phyloP scores from a whole-genome alignment of 2,797 vertebrate genomes.

The Galagoides demidoff region DNA sequence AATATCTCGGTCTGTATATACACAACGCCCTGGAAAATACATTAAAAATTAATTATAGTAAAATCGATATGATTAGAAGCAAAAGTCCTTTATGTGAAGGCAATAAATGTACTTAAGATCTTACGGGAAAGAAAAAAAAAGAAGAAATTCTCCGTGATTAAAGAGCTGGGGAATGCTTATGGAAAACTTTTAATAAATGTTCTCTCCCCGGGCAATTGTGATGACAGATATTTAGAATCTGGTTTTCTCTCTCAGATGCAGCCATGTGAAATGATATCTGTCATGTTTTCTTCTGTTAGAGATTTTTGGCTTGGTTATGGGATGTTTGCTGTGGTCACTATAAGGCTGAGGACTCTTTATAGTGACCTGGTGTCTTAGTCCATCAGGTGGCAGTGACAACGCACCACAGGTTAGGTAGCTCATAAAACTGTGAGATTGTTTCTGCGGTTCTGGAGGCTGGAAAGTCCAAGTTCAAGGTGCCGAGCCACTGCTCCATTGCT shows the following conservation, averaged over 20 bases:
- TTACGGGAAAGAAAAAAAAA: conserved; percentile 19
- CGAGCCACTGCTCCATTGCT: too few relatives aligned
- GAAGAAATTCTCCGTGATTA: background rate
- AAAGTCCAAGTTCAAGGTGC: background rate
- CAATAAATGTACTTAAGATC: conserved; percentile 47
- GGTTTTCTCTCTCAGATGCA: background rate
- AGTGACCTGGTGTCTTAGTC: background rate
- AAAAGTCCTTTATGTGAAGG: conserved; percentile 48
- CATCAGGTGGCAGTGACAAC: background rate
- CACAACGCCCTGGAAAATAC: conserved; percentile 64
- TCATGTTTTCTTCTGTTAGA: background rate
- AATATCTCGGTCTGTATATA: conserved; percentile 35
- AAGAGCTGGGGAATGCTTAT: conserved; percentile 1
- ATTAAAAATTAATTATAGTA: conserved; percentile 78
- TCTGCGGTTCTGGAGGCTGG: background rate
- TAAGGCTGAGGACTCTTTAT: background rate
- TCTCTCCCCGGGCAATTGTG: background rate
- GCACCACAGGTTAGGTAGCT: background rate
- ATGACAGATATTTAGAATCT: background rate
- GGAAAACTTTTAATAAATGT: conserved; percentile 53
- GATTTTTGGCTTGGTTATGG: background rate
- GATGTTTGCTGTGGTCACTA: background rate
- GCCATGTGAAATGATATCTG: background rate
- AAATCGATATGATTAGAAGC: conserved; percentile 73
- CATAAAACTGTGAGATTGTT: background rate